Percentiles rank a stretch among this genome's conserved stretches.
phyloP scores from a whole-genome alignment of 1,140 invertebrate genomes.

The Caenorhabditis briggsae region DNA sequence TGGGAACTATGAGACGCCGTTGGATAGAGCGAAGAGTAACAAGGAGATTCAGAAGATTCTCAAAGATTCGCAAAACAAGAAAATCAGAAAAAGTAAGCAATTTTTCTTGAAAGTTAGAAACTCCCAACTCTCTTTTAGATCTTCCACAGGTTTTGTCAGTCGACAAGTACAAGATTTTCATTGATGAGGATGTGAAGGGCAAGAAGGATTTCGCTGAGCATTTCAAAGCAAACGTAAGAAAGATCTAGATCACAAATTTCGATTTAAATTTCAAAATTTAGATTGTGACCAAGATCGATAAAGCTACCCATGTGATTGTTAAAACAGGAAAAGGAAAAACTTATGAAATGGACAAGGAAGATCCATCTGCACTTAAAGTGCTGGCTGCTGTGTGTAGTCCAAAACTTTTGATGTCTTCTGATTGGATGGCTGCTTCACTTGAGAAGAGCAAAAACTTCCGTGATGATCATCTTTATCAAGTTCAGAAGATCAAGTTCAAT shows the following conservation, averaged over 20 bases:
- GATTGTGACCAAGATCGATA: conserved; percentile 7
- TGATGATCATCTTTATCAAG: not conserved
- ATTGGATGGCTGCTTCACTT: not conserved
- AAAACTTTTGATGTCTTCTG: not conserved
- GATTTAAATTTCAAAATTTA: not conserved
- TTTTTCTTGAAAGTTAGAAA: not conserved
- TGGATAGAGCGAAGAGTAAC: conserved; percentile 4
- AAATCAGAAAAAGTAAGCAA: not conserved
- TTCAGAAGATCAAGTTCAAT: conserved; percentile 11
- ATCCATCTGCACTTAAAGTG: not conserved
- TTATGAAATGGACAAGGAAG: not conserved
- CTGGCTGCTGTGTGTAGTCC: not conserved
- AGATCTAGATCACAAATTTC: not conserved
- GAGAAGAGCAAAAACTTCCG: not conserved
- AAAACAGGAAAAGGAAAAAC: not conserved
- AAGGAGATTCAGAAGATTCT: not conserved
- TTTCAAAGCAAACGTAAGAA: not conserved
- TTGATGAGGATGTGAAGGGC: conserved; percentile 7
- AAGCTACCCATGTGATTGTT: conserved; percentile 2
- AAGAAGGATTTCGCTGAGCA: not conserved
- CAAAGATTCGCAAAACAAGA: not conserved
- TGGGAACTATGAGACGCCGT: not conserved
- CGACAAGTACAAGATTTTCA: conserved; percentile 2
- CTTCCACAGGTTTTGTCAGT: not conserved
- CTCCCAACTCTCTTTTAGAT: not conserved